These are phyloP conservation scores for Subacronicta megacephala DNA, from an alignment of 2,888 invertebrate species.

Conservation along the genomic window DNA sequence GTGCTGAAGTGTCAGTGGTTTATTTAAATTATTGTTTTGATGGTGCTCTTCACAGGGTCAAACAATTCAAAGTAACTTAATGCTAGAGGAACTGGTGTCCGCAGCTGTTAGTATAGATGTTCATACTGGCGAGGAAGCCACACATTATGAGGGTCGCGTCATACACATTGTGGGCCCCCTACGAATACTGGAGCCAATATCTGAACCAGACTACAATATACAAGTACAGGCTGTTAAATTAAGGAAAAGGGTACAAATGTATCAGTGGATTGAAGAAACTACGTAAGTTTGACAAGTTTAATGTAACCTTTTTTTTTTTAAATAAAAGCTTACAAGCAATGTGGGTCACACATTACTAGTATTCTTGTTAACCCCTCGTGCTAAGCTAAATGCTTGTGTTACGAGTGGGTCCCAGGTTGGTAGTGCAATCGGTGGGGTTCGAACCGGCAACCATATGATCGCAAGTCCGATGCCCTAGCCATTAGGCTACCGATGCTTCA, in stretches of 20 bases:
- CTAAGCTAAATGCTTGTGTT: too few species aligned
- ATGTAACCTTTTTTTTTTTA: too few species aligned
- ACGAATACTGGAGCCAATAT: constrained; percentile 93
- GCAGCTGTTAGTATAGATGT: constrained; percentile 90
- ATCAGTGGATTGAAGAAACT: constrained; percentile 96
- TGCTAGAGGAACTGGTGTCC: constrained; percentile 93
- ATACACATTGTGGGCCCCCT: constrained; percentile 94
- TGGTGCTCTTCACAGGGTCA: constrained; percentile 88
- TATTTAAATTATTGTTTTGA: too few species aligned
- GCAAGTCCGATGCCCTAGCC: too few species aligned
- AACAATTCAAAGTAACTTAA: constrained; percentile 94
- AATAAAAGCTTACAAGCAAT: too few species aligned
- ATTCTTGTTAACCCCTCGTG: too few species aligned
- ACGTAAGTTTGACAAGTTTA: constrained; percentile 87
- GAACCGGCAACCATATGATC: too few species aligned
- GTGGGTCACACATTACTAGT: too few species aligned
- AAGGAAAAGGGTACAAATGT: constrained; percentile 96
- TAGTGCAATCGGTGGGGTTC: too few species aligned
- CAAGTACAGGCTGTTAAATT: constrained; percentile 95
- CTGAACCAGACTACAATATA: constrained; percentile 96
- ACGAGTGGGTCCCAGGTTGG: too few species aligned
- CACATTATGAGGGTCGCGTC: constrained; percentile 92
- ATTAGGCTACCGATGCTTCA: too few species aligned
- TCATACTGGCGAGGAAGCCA: constrained; percentile 91
- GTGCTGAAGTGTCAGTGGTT: too few species aligned